A percentile compares a stretch with the other conserved stretches of the same genome.
Evolutionary conservation across 2,888 invertebrate species (phyloP).

Genomic region (Agrotis exclamationis): DNA sequence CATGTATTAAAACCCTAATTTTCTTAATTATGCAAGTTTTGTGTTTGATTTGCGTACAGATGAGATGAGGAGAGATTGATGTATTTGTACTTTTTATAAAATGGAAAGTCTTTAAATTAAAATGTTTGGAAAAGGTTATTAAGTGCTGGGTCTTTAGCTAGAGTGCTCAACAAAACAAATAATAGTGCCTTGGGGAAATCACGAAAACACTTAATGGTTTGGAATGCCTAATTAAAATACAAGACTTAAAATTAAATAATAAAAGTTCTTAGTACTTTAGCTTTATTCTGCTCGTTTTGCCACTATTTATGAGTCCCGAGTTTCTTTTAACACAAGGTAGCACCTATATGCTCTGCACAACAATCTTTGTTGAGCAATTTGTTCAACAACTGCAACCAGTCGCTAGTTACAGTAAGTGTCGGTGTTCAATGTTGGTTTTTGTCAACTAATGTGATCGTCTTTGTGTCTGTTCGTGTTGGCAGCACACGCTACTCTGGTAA

Average conservation of each 20-base stretch:
- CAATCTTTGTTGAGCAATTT: too few species aligned
- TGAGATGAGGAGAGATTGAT: conserved; percentile 17
- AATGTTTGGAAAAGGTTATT: background rate
- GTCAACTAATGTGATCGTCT: background rate
- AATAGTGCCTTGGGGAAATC: background rate
- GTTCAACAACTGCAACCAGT: conserved; percentile 1
- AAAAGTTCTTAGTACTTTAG: background rate
- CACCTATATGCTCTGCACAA: too few species aligned
- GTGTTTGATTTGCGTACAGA: conserved; percentile 42
- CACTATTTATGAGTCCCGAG: background rate
- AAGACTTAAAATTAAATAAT: background rate
- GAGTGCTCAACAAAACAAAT: conserved; percentile 14
- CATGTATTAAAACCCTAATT: conserved; percentile 38
- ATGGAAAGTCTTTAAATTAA: too few species aligned
- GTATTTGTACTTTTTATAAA: background rate
- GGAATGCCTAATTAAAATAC: background rate
- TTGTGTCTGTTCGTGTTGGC: conserved; percentile 1
- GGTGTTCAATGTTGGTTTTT: conserved; percentile 20
- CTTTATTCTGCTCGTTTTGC: too few species aligned
- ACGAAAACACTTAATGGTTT: background rate
- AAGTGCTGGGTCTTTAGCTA: background rate
- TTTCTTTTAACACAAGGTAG: background rate
- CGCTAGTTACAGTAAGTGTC: conserved; percentile 3
- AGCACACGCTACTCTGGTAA: background rate
- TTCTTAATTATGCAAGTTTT: conserved; percentile 53